Evolutionary conservation across 2,797 vertebrate genomes (phyloP).

Genomic region (Peromyscus nudipes): DNA sequence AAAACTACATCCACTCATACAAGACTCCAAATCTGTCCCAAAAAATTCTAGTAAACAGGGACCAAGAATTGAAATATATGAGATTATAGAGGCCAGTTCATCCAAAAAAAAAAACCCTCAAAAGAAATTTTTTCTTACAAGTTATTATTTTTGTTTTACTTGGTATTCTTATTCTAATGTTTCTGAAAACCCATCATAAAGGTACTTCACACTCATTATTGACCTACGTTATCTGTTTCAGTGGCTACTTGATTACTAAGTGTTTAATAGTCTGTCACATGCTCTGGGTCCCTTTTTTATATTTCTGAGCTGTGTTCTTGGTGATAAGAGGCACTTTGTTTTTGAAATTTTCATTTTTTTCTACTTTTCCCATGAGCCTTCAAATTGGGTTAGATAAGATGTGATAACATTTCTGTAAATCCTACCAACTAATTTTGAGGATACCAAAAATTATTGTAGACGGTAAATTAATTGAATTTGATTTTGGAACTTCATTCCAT

Average conservation of each 20-base stretch:
- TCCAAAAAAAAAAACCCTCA: too few species aligned
- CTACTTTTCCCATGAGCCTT: neutral
- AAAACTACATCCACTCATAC: too few species aligned
- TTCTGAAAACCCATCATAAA: neutral
- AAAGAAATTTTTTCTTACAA: too few species aligned
- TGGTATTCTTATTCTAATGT: neutral
- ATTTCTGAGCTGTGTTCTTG: neutral
- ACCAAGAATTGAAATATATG: too few species aligned
- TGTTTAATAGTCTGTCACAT: neutral
- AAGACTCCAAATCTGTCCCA: too few species aligned
- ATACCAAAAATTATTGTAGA: neutral
- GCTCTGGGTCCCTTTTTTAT: neutral
- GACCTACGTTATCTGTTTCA: fast-evolving
- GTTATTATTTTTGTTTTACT: neutral
- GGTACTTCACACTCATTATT: too few species aligned
- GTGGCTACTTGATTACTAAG: too few species aligned
- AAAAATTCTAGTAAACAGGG: too few species aligned
- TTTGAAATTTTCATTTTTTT: neutral
- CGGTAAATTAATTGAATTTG: neutral
- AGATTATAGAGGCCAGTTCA: too few species aligned
- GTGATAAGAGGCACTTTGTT: neutral
- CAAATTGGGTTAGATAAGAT: neutral
- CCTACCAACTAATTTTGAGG: neutral
- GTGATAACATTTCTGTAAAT: neutral
- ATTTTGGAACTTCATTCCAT: neutral